Evolutionary conservation across 2,888 invertebrate species (phyloP).

Genomic region (Smittia aterrima): DNA sequence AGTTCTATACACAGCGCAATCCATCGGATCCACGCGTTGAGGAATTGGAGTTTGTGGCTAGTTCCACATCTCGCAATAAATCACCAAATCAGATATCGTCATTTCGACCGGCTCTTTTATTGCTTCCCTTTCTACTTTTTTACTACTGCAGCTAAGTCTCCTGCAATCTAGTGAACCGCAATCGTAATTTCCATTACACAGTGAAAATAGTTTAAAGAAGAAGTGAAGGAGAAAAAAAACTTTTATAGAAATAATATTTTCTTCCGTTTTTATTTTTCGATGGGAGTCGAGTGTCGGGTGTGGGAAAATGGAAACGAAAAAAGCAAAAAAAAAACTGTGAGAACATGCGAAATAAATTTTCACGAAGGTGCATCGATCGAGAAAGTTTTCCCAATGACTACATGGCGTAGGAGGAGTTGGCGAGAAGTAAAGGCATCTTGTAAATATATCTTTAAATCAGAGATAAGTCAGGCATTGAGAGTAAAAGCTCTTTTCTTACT

Average conservation of each 20-base stretch:
- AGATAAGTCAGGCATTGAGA: conserved; percentile 22
- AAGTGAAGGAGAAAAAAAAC: background rate
- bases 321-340: background rate
- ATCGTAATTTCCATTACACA: background rate
- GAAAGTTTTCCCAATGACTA: background rate
- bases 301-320: background rate
- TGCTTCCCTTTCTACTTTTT: conserved; percentile 27
- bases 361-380: conserved; percentile 26
- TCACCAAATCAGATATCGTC: conserved; percentile 40
- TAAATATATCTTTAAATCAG: conserved; percentile 33
- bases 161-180: conserved; percentile 32
- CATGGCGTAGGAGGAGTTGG: background rate
- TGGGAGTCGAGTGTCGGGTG: no score
- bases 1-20: conserved; percentile 64
- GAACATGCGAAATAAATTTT: conserved; percentile 6
- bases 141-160: conserved; percentile 35
- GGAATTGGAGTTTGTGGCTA: conserved; percentile 54
- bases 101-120: conserved; percentile 36
- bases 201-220: conserved; percentile 1
- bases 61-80: conserved; percentile 52
- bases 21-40: conserved; percentile 52
- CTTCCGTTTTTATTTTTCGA: background rate
- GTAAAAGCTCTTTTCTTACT: conserved; percentile 4
- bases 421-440: background rate
- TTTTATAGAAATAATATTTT: conserved; percentile 6